Evolutionary conservation across 2,797 vertebrate genomes (phyloP).

Genomic region (Notamacropus eugenii): DNA sequence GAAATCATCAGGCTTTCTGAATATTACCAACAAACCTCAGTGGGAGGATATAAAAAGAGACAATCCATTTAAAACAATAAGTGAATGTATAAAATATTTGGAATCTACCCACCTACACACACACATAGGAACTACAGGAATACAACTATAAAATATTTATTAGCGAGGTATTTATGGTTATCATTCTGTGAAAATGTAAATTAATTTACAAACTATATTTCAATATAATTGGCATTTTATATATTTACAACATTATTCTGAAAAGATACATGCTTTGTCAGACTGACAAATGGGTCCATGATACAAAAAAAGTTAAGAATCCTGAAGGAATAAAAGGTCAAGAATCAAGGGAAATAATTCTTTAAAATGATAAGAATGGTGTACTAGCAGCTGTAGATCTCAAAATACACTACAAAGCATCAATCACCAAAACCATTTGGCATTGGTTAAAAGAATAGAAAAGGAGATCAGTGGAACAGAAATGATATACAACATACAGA

Average conservation of each 20-base stretch:
- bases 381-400: neutral
- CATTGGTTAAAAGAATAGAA: neutral
- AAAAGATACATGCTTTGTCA: neutral
- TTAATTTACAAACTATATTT: neutral
- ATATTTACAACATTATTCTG: neutral
- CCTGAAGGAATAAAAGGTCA: neutral
- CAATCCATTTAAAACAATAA: neutral
- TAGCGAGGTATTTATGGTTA: neutral
- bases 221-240: neutral
- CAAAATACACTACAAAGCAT: neutral
- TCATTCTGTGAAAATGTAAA: neutral
- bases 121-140: neutral
- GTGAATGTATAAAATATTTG: neutral
- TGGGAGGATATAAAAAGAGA: neutral
- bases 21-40: neutral
- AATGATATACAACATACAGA: neutral
- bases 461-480: neutral
- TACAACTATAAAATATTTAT: neutral
- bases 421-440: neutral
- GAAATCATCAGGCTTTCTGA: neutral
- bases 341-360: neutral
- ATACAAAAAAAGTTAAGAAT: neutral
- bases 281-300: neutral
- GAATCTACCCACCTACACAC: neutral
- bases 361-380: neutral